These are phyloP conservation scores for Belgica antarctica DNA, from an alignment of 2,888 invertebrate species.

Conservation along the genomic window DNA sequence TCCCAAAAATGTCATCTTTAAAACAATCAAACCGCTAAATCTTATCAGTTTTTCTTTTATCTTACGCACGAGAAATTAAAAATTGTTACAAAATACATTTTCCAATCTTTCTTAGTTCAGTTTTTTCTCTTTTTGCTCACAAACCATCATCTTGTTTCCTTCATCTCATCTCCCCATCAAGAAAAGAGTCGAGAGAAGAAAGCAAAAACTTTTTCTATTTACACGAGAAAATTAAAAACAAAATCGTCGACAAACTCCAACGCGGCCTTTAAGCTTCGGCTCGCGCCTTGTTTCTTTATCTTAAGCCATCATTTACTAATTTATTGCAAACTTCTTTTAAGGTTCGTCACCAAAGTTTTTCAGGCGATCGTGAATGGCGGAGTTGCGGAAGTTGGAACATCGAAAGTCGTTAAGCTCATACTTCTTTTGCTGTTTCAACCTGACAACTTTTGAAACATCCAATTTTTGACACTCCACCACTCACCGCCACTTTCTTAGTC, in stretches of 20 bases:
- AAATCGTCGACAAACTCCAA: background rate
- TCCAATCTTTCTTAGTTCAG: background rate
- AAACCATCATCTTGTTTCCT: background rate
- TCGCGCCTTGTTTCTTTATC: background rate
- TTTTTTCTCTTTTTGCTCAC: background rate
- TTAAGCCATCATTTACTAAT: constrained; percentile 29
- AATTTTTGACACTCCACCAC: background rate
- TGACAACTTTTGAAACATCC: too few relatives aligned
- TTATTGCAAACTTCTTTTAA: constrained; percentile 29
- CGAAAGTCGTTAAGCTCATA: too few relatives aligned
- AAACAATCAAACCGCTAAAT: constrained; percentile 18
- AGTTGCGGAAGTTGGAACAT: too few relatives aligned
- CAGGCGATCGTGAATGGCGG: too few relatives aligned
- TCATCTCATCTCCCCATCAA: background rate
- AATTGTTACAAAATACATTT: constrained; percentile 26
- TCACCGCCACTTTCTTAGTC: background rate
- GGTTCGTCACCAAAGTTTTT: too few relatives aligned
- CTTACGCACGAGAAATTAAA: constrained; percentile 28
- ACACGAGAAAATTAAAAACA: background rate
- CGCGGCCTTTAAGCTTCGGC: background rate
- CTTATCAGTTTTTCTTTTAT: constrained; percentile 10
- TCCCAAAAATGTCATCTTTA: background rate
- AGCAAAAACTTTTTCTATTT: constrained; percentile 10
- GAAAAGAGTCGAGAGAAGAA: background rate
- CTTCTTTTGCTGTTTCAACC: too few relatives aligned